Evolutionary conservation across 1,140 invertebrate species (phyloP).

Genomic region (Cataglyphis hispanica): DNA sequence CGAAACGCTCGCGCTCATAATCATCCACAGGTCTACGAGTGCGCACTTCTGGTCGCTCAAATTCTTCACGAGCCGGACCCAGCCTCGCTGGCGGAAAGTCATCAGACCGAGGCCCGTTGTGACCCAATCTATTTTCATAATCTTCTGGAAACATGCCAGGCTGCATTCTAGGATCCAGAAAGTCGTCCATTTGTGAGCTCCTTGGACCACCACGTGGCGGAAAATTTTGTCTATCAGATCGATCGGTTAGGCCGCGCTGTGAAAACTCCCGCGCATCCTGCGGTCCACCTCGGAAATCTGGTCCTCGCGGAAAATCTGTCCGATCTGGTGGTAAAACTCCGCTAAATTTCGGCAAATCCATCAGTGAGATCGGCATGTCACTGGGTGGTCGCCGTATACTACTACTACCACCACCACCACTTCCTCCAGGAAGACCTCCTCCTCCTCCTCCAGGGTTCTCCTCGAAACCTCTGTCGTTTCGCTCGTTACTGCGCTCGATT

Average conservation of each 20-base stretch:
- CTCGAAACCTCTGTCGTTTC: conserved; percentile 78
- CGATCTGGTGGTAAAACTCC: conserved; percentile 76
- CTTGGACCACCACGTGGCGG: conserved; percentile 71
- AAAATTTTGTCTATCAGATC: conserved; percentile 78
- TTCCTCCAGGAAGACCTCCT: conserved; percentile 6
- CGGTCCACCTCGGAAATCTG: conserved; percentile 74
- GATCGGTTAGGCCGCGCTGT: conserved; percentile 65
- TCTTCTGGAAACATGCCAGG: conserved; percentile 80
- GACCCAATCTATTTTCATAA: conserved; percentile 79
- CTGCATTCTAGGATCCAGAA: conserved; percentile 78
- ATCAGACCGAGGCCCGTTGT: conserved; percentile 81
- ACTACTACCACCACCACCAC: neutral
- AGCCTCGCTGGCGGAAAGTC: conserved; percentile 81
- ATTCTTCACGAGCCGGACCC: conserved; percentile 79
- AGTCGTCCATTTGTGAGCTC: conserved; percentile 81
- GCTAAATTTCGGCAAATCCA: conserved; percentile 83
- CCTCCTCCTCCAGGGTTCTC: conserved; percentile 67
- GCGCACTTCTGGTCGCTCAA: conserved; percentile 81
- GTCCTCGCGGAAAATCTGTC: conserved; percentile 78
- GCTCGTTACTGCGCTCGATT: conserved; percentile 77
- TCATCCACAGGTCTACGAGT: conserved; percentile 81
- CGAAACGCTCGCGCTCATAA: conserved; percentile 82
- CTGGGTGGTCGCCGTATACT: conserved; percentile 27
- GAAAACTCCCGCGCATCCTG: conserved; percentile 80
- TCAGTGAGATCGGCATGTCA: conserved; percentile 73